Evolutionary conservation across 1,140 invertebrate genomes (phyloP), one percentile per base, ranked within the genome.

Genomic region (Meloidogyne exigua): DNA sequence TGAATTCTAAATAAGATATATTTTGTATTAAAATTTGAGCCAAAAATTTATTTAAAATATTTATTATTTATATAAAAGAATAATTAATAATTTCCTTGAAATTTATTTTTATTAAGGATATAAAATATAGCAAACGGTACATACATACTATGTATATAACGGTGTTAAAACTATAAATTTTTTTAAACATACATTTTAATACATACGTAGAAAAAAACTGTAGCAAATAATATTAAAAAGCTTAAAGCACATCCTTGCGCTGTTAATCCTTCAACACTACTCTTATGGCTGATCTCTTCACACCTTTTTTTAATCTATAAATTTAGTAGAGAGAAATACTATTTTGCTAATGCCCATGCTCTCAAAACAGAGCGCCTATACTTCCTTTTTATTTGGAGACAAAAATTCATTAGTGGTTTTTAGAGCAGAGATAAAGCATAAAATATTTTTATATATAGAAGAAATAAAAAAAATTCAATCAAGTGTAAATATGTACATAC

Each of bases 201-300:
- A 15, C 12, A n/a, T 57, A n/a, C n/a, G n/a, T n/a, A n/a, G 18
- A 5, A 57, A 57, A 57, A 57, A 57, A n/a, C 49, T 57, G 18
- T n/a, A 57, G 21, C 18, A 67, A n/a, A 32, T 67, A 18, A 39
- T 9, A 9, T 25, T 9, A 9, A 25, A 67, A 39, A 23, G 26
- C 23, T 23, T 23, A n/a, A 25, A 67, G 26, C 65, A 67, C 23
- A 39, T 67, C 65, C 65, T 18, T 15, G 65, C 23, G n/a, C 23
- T 21, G 36, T 90, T 57, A 57, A 57, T 57, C 49, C 49, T 9
- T 57, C 49, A 57, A 57, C 49, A 57, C 13, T 15, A 18, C 44
- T 49, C 13, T 57, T n/a, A n/a, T 57, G 18, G 18, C 49, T 57
- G 49, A 57, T 57, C 49, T 57, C 18, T 57, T 57, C 49, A 57